Evolutionary conservation across 2,113 vertebrate species (phyloP).

Genomic region (Cochlearius cochlearius): DNA sequence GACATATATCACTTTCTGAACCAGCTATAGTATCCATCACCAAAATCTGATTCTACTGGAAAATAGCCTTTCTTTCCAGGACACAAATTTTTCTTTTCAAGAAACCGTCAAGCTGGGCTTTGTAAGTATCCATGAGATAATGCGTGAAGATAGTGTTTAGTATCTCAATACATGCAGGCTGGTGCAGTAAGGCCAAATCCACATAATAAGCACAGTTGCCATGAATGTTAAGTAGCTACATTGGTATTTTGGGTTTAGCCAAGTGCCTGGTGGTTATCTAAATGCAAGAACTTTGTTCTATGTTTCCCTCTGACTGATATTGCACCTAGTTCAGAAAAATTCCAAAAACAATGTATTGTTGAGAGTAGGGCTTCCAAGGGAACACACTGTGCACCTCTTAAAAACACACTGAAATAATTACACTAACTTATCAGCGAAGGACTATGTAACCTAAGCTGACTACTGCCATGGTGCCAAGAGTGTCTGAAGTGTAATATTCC

Average conservation of each 20-base stretch:
- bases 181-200: background rate
- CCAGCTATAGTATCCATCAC: background rate
- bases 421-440: background rate
- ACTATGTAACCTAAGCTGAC: background rate
- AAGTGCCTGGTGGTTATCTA: conserved; percentile 27
- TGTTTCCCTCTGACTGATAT: conserved; percentile 15
- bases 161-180: background rate
- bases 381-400: background rate
- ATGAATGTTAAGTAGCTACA: background rate
- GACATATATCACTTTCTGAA: background rate
- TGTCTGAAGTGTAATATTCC: background rate
- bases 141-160: background rate
- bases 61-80: background rate
- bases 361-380: background rate
- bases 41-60: background rate
- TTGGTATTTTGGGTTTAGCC: conserved; percentile 6
- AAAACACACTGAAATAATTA: conserved; percentile 29
- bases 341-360: background rate
- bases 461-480: background rate
- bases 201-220: background rate
- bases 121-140: background rate
- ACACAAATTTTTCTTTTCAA: background rate
- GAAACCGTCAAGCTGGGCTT: background rate
- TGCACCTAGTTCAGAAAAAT: conserved; percentile 20
- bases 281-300: conserved; percentile 28